Base-by-base conservation (phyloP, 2,797 vertebrate species). In the Phyllotis vaccarum region DNA sequence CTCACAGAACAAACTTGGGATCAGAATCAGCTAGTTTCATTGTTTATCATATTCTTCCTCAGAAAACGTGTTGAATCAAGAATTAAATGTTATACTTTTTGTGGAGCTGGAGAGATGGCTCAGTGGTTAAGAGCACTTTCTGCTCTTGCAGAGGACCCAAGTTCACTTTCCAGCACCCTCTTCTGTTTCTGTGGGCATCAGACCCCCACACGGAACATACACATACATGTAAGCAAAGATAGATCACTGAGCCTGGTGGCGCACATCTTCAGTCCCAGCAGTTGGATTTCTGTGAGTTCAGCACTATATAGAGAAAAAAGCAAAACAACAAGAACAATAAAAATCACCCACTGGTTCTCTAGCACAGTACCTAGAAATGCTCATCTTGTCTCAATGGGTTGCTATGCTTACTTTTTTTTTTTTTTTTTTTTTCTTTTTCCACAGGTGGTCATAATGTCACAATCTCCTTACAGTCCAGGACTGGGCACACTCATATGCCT, bases 401-500 rank as follows among this genome's bases (percentile, higher is more conserved):
- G 3, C 40, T 64, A 2, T 40, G 24, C 88, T 96, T 76, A 29
- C 90, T 37, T 21, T 76, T 75, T 95, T 52, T 95, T 13, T 96
- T 31, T 89, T 95, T 37, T 21, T 76, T 75, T 95, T 52, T 95
- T 13, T 96, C 34, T 89, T 95, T 58, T 72, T 86, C 81, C 96
- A 12, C 97, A 99, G 99, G 99, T 92, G 99, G 99, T 74, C 99
- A 99, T 96, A 99, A 99, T 0, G 99, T 99, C 96, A 99, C 99
- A 83, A 99, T 99, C 98, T 99, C 99, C 0, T 99, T 99, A 97
- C 99, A 99, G 99, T 99, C 99, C 0, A 99, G 99, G 96, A 99
- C 99, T 0, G 99, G 99, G 62, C 99, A 99, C 97, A 99, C 99
- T 66, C 99, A 99, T 98, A 99, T 99, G 99, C 99, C 99, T 0